A percentile compares a stretch with the other conserved stretches of the same genome.
These are phyloP conservation scores for Lagenorhynchus albirostris DNA, from an alignment of 2,113 vertebrate species.

Conservation along the genomic window DNA sequence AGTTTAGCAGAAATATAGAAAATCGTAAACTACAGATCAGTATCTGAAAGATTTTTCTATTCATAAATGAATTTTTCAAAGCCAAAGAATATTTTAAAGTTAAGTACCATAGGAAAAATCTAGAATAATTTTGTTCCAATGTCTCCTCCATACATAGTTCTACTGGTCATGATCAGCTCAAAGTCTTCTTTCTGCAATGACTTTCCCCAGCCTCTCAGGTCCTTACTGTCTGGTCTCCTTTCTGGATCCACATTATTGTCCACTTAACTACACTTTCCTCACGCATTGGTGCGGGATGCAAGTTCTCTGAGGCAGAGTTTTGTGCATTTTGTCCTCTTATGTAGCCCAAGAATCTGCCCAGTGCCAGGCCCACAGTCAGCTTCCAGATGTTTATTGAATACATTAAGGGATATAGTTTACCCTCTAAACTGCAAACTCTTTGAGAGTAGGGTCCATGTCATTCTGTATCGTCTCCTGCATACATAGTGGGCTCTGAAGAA, in stretches of 20 bases:
- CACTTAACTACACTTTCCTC: background rate
- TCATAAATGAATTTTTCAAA: background rate
- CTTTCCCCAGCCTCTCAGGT: background rate
- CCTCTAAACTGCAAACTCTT: background rate
- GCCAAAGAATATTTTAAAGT: constrained; percentile 14
- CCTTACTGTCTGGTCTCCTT: background rate
- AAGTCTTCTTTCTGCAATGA: background rate
- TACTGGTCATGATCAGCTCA: background rate
- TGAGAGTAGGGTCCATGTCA: background rate
- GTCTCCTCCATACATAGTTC: background rate
- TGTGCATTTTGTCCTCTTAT: background rate
- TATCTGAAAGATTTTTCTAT: background rate
- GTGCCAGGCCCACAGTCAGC: background rate
- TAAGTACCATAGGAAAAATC: background rate
- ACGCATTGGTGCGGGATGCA: background rate
- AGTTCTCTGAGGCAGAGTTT: background rate
- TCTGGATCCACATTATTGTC: background rate
- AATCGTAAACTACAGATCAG: background rate
- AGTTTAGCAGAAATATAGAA: background rate
- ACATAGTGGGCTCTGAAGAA: background rate
- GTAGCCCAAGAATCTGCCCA: background rate
- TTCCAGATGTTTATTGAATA: constrained; percentile 12
- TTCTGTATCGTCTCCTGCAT: background rate
- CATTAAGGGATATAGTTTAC: background rate
- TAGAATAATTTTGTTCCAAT: constrained; percentile 21